phyloP scores from a whole-genome alignment of 1,140 invertebrate species.

The Macrobrachium nipponense region DNA sequence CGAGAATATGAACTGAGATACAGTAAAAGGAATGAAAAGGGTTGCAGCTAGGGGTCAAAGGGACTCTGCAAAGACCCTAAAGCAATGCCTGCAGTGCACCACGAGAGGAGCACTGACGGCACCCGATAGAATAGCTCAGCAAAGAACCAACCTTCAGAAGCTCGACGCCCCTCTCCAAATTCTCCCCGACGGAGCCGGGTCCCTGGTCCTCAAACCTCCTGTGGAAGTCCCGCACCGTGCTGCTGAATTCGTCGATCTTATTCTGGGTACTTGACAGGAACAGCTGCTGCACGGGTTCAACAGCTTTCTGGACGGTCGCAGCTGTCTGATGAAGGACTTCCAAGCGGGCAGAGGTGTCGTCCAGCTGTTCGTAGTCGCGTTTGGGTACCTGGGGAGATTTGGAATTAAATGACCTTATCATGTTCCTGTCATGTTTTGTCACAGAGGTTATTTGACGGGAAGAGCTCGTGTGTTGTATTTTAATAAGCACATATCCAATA shows the following conservation, averaged over 20 bases:
- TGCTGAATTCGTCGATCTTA: slow-evolving; percentile 38
- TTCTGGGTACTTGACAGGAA: slow-evolving; percentile 39
- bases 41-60: too few relatives aligned
- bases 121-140: not conserved
- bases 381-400: slow-evolving; percentile 20
- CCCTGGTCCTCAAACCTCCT: slow-evolving; percentile 36
- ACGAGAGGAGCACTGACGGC: too few relatives aligned
- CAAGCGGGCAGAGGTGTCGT: slow-evolving; percentile 33
- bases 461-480: too few relatives aligned
- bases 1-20: too few relatives aligned
- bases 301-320: slow-evolving; percentile 22
- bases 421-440: too few relatives aligned
- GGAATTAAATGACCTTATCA: too few relatives aligned
- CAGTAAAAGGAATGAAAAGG: too few relatives aligned
- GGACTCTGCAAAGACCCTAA: too few relatives aligned
- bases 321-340: slow-evolving; percentile 52
- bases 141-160: slow-evolving; percentile 36
- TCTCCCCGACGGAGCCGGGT: slow-evolving; percentile 48
- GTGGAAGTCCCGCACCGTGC: slow-evolving; percentile 29
- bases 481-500: too few relatives aligned
- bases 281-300: slow-evolving; percentile 34
- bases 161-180: slow-evolving; percentile 42
- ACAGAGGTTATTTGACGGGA: too few relatives aligned
- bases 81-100: too few relatives aligned
- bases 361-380: slow-evolving; percentile 27